Base-by-base conservation (phyloP, 2,113 vertebrate species). In the Cheilinus undulatus region DNA sequence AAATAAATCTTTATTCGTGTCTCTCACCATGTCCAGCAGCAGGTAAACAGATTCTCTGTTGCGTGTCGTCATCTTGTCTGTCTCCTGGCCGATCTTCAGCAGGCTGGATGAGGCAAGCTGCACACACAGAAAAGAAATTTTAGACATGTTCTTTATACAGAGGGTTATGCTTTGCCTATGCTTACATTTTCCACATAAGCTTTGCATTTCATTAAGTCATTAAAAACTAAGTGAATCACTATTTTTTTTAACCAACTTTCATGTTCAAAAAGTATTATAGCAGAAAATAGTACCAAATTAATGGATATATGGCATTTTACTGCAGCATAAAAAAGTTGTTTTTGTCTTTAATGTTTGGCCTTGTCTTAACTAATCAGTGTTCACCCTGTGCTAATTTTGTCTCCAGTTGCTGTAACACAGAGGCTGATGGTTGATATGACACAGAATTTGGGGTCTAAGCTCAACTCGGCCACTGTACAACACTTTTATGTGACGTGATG, bases 1-100 rank as follows among this genome's bases (percentile, higher is more conserved):
- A 32, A 24, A 13, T 7, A 0, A 19, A 10, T 19, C n/a, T 23
- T 5, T 6, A 9, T 22, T 7, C 6, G 3, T 19, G 19, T 54
- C 22, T 53, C 95, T 94, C 91, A 99, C 98, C 98, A 99, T 99
- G 89, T 99, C 98, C 83, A 99, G 94, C 72, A 99, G 96, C 85
- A 99, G 94, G 89, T 99, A 99, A 72, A 99, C 97, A 66, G 97
- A 99, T 86, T 99, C 98, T 87, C 98, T 91, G 91, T 99, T 99
- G 45, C 98, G 94, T 53, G 97, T 99, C 56, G 98, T 99, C 78
- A 96, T 97, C 94, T 99, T 99, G 91, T 99, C 98, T 0, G 98
- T 99, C 86, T 99, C 98, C 84, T 99, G 98, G 51, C 98, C 98
- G 65, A 99, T 99, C 94, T 99, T 99, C 91, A 99, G 88, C 58